Percentiles rank a stretch among this genome's conserved stretches.
Conservation (phyloP, 2,113 vertebrate genomes). For the Tyto alba region DNA sequence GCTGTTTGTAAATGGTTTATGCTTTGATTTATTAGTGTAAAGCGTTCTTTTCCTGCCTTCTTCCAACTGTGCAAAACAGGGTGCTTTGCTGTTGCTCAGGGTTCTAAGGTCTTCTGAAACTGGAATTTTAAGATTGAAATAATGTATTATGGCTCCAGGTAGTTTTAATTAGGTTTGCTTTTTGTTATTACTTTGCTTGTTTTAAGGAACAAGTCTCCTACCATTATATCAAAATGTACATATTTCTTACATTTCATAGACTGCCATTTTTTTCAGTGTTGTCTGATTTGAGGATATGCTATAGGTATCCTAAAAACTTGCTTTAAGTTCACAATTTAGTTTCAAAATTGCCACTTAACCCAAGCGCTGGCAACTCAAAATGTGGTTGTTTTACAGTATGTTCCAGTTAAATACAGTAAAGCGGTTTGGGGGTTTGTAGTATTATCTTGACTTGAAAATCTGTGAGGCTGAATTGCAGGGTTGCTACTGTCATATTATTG, state of each 20-base stretch:
- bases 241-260: not conserved
- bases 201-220: not conserved
- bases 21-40: not conserved
- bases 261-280: not conserved
- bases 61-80: not conserved
- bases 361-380: not conserved
- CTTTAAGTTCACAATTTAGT: not conserved
- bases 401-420: not conserved
- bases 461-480: not conserved
- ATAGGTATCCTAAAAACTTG: not conserved
- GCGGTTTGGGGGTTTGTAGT: not conserved
- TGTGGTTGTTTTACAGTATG: accelerated
- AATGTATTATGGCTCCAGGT: accelerated
- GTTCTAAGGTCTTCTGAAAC: not conserved
- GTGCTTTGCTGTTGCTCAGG: not conserved
- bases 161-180: not conserved
- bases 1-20: not conserved
- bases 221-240: not conserved
- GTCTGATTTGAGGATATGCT: not conserved
- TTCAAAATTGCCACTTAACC: not conserved
- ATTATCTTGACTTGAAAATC: not conserved
- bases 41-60: not conserved
- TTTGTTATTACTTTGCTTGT: not conserved
- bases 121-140: not conserved
- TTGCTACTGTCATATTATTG: not conserved